phyloP scores from a whole-genome alignment of 2,888 invertebrate species.

The Cryptops parisi region DNA sequence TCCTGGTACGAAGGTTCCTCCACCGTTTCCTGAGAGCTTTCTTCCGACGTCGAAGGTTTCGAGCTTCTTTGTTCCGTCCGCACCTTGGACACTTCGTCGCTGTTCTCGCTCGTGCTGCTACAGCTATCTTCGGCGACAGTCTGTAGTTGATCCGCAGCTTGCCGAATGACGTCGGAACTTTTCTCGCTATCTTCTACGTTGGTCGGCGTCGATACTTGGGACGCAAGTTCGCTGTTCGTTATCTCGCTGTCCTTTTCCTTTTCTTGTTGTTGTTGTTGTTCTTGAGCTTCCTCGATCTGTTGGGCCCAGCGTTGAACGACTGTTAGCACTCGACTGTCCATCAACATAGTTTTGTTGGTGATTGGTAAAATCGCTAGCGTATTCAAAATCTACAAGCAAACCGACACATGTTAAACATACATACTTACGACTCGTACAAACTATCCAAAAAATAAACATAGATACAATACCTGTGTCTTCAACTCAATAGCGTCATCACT shows the following conservation, averaged over 20 bases:
- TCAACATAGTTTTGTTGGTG: conserved; percentile 79
- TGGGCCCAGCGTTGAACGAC: conserved; percentile 70
- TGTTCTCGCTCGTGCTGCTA: not conserved
- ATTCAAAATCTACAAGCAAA: conserved; percentile 46
- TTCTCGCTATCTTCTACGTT: not conserved
- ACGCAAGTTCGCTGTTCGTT: not conserved
- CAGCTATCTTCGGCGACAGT: not conserved
- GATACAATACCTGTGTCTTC: conserved; percentile 27
- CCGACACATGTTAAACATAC: not conserved
- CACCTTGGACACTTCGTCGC: no score
- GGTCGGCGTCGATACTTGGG: not conserved
- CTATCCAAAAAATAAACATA: not conserved
- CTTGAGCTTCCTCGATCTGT: conserved; percentile 12
- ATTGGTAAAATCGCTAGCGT: conserved; percentile 76
- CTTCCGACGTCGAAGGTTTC: no score
- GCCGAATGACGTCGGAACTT: no score
- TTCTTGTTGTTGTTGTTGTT: conserved; percentile 3
- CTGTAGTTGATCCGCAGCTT: not conserved
- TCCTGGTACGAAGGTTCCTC: no score
- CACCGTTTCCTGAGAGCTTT: no score
- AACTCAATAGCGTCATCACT: conserved; percentile 24
- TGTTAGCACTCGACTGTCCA: conserved; percentile 75
- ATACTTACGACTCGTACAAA: conserved; percentile 5
- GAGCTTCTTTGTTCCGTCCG: no score
- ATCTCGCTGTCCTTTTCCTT: conserved; percentile 12